Evolutionary conservation across 2,113 vertebrate species (phyloP).

Genomic region (Chloropsis hardwickii): DNA sequence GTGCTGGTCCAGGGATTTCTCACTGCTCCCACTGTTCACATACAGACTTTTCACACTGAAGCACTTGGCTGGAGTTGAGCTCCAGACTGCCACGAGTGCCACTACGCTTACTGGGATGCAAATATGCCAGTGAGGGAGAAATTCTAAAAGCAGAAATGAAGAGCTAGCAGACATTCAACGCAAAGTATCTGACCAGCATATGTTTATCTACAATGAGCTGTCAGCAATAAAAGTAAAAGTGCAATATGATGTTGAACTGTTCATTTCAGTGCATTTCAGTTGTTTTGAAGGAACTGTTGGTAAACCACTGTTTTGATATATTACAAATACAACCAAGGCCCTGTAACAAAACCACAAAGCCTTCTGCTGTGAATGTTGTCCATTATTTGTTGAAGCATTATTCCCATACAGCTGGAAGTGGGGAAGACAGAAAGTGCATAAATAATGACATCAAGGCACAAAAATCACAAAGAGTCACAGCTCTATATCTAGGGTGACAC

Average conservation of each 20-base stretch:
- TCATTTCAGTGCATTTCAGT: not conserved
- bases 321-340: not conserved
- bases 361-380: not conserved
- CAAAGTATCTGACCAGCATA: not conserved
- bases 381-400: not conserved
- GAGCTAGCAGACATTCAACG: not conserved
- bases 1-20: not conserved
- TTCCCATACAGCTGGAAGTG: not conserved
- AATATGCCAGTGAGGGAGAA: not conserved
- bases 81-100: not conserved
- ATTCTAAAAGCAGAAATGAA: not conserved
- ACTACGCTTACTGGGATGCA: not conserved
- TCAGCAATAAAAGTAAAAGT: not conserved
- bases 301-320: not conserved
- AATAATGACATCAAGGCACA: not conserved
- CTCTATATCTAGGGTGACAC: not conserved
- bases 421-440: not conserved
- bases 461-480: not conserved
- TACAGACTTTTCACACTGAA: not conserved
- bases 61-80: not conserved
- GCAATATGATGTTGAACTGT: not conserved
- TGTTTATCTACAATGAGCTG: not conserved
- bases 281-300: not conserved
- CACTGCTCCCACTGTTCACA: fast-evolving
- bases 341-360: not conserved